Base-by-base conservation (phyloP, 2,113 vertebrate genomes). In the Asarcornis scutulata region DNA sequence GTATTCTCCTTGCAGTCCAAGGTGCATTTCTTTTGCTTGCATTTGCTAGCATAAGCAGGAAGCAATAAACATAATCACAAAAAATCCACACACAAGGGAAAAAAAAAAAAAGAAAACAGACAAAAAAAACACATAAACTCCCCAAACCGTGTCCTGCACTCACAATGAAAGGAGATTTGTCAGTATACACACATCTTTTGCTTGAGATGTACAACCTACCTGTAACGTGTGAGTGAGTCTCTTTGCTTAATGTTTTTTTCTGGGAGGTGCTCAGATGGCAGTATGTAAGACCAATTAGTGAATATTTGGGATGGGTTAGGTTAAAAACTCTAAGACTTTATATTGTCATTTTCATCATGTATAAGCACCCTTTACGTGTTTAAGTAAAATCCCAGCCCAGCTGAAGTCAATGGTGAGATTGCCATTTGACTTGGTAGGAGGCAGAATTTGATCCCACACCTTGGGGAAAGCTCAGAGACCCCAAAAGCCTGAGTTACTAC, bases 331-430 rank as follows among this genome's bases (percentile, higher is more conserved):
- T 6, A 13, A 36, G 40, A 20, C 10, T 73, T 68, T 46, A 5
- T 3, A 0, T 44, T 32, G 23, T 64, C 5, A 1, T 77, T 93
- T 53, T 71, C 46, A 32, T 5, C 50, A 34, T 2, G 2, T 6
- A 78, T 48, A 40, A 6, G 2, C 25, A 16, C 18, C 31, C 32
- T 42, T 22, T 55, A 77, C 5, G 29, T 59, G 59, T 38, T 67
- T 1, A 23, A 36, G 25, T 60, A 50, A 52, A 48, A 2, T 55
- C 31, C 40, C 64, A 75, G 1, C n/a, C n/a, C 46, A 29, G 11
- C 7, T 73, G 44, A 13, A 63, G 7, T 75, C 48, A 38, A 7
- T 40, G 27, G 21, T 27, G 18, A 7, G 50, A 26, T 79, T 40
- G 46, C 29, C 31, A n/a, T 40, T 66, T 72, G 69, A 32, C 42